A percentile compares a stretch with the other conserved stretches of the same genome.
Evolutionary conservation across 2,113 vertebrate species (phyloP).

Genomic region (Labrus mixtus): DNA sequence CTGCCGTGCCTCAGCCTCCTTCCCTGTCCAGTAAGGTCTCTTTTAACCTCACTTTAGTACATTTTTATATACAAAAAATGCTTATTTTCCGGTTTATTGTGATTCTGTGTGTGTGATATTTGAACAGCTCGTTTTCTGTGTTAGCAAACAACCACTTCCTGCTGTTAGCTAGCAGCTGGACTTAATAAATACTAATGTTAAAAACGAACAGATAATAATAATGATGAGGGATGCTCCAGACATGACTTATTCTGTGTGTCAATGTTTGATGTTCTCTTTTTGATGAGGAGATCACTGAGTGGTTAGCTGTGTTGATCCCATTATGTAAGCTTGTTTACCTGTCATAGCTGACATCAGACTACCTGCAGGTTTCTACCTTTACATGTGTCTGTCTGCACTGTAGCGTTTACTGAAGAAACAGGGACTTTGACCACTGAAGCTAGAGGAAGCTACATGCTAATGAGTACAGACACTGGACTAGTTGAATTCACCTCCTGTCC

Average conservation of each 20-base stretch:
- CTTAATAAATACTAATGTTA: too few relatives aligned
- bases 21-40: constrained; percentile 54
- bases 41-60: neutral
- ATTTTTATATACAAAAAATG: neutral
- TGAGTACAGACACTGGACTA: neutral
- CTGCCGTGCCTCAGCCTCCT: constrained; percentile 7
- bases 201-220: too few relatives aligned
- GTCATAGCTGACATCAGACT: neutral
- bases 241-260: neutral
- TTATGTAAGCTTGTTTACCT: constrained; percentile 18
- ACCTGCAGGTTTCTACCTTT: neutral
- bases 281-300: neutral
- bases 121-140: constrained; percentile 22
- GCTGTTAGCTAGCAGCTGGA: constrained; percentile 11
- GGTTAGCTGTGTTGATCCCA: constrained; percentile 42
- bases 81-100: neutral
- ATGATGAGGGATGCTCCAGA: neutral
- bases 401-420: neutral
- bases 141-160: neutral
- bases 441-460: neutral
- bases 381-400: neutral
- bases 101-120: neutral
- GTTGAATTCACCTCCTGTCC: neutral
- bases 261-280: neutral
- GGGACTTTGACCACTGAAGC: neutral